These are phyloP conservation scores for Pteronotus mesoamericanus DNA, from an alignment of 2,797 vertebrate species.

Conservation along the genomic window DNA sequence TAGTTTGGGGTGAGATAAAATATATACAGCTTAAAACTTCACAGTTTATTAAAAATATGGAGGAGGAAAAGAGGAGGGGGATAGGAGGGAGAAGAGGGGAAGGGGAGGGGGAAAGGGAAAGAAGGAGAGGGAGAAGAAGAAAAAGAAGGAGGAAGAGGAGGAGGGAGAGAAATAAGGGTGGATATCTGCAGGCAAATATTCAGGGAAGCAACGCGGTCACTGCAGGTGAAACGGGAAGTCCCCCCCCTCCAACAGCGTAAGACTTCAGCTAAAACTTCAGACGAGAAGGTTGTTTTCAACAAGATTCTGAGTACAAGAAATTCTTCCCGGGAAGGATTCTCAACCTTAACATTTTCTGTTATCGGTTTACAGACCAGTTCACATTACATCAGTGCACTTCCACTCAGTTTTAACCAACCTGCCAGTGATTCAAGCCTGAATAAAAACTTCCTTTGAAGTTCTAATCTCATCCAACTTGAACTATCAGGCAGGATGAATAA, in stretches of 20 bases:
- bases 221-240: not conserved
- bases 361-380: constrained; percentile 35
- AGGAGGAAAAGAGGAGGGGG: not conserved
- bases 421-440: constrained; percentile 29
- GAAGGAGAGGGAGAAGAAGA: not conserved
- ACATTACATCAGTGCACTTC: constrained; percentile 23
- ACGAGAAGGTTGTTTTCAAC: not conserved
- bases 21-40: not conserved
- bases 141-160: not conserved
- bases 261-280: not conserved
- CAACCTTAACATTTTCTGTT: constrained; percentile 11
- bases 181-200: not conserved
- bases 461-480: constrained; percentile 29
- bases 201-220: constrained; percentile 9
- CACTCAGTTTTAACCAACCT: constrained; percentile 40
- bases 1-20: not conserved
- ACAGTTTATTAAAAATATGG: not conserved
- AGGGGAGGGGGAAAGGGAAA: not conserved
- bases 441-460: constrained; percentile 48
- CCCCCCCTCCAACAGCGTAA: not conserved
- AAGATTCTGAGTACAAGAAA: not conserved
- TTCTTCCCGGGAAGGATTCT: constrained; percentile 34
- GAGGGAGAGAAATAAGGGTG: not conserved
- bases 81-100: too few species aligned
- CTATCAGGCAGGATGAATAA: constrained; percentile 30